A percentile compares a stretch with the other conserved stretches of the same genome.
phyloP scores from a whole-genome alignment of 2,888 invertebrate species.

The Drosophila quinaria region DNA sequence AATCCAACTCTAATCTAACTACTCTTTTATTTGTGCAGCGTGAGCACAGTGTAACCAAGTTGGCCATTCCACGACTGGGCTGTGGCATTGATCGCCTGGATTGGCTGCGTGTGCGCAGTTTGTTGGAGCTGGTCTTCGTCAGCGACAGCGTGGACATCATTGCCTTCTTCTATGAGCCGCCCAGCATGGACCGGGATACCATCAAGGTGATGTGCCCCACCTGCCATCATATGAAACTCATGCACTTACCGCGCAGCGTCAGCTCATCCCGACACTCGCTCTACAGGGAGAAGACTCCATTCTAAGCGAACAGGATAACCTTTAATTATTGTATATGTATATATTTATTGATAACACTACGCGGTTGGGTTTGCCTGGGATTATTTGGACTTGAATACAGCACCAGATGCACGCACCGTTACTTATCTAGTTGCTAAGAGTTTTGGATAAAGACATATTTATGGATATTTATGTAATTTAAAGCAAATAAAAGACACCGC shows the following conservation, averaged over 20 bases:
- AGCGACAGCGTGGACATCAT: conserved; percentile 86
- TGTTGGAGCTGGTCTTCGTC: conserved; percentile 87
- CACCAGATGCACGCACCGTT: conserved; percentile 70
- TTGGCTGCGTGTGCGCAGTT: conserved; percentile 86
- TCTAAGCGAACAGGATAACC: conserved; percentile 27
- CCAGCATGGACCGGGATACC: conserved; percentile 62
- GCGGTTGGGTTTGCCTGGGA: conserved; percentile 56
- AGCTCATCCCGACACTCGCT: conserved; percentile 68
- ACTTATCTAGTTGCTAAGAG: conserved; percentile 59
- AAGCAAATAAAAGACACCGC: conserved; percentile 57
- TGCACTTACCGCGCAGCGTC: conserved; percentile 68
- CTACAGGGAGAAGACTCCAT: conserved; percentile 72
- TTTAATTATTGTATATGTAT: conserved; percentile 28
- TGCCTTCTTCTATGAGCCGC: conserved; percentile 86
- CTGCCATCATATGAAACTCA: conserved; percentile 68
- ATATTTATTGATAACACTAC: conserved; percentile 41
- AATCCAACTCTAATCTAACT: neutral
- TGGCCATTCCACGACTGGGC: conserved; percentile 89
- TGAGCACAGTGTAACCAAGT: conserved; percentile 86
- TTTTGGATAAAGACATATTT: conserved; percentile 37
- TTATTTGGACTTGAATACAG: conserved; percentile 36
- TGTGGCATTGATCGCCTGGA: conserved; percentile 89
- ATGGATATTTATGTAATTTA: conserved; percentile 56
- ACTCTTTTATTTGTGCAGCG: conserved; percentile 52
- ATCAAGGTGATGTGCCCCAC: conserved; percentile 69